phyloP scores from a whole-genome alignment of 2,113 vertebrate species.

The Myxocyprinus asiaticus region DNA sequence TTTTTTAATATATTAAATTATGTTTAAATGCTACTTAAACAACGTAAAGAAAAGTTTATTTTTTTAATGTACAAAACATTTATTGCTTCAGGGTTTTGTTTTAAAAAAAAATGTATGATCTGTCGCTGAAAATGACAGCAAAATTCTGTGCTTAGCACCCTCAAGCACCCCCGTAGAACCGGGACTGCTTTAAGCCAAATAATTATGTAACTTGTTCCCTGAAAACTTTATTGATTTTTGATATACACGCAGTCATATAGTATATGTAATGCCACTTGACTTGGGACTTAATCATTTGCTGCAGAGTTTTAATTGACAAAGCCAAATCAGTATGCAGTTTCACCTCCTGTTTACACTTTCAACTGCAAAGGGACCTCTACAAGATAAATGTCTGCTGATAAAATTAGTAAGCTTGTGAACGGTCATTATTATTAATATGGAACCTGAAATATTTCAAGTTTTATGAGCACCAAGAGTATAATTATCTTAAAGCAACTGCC shows the following conservation, averaged over 20 bases:
- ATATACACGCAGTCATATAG: neutral
- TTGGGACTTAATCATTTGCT: neutral
- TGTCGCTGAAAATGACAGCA: no score
- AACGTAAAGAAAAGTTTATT: no score
- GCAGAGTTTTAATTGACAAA: slow-evolving; percentile 3
- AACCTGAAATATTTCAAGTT: neutral
- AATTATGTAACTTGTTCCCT: no score
- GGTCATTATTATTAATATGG: slow-evolving; percentile 8
- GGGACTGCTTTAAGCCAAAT: no score
- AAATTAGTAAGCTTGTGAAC: neutral
- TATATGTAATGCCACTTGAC: neutral
- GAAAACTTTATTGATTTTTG: no score
- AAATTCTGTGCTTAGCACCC: no score
- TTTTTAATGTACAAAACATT: no score
- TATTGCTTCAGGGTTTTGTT: no score
- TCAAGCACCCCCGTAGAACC: no score
- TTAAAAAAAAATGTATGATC: no score
- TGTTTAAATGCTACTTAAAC: no score
- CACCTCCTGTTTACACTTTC: slow-evolving; percentile 14
- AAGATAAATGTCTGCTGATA: slow-evolving; percentile 18
- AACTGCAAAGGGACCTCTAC: slow-evolving; percentile 15
- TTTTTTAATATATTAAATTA: no score
- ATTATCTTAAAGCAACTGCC: slow-evolving; percentile 38
- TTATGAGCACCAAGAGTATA: slow-evolving; percentile 32
- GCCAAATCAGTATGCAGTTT: slow-evolving; percentile 21